Percentiles rank a stretch among this genome's conserved stretches.
Evolutionary conservation across 2,797 vertebrate species (phyloP).

Genomic region (Scomberomorus guttatus): DNA sequence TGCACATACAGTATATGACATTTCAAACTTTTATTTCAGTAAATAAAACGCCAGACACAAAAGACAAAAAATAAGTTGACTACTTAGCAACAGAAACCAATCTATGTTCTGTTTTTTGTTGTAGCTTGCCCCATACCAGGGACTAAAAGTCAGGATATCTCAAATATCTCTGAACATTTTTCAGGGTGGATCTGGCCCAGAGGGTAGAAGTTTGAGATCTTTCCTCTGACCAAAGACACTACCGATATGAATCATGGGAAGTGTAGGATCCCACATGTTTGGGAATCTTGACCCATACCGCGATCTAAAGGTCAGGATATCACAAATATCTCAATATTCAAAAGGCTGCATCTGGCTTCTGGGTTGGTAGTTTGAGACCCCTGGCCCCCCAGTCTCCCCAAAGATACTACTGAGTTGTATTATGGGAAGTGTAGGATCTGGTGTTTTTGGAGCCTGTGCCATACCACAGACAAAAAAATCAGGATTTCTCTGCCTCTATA

Average conservation of each 20-base stretch:
- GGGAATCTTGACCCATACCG: neutral
- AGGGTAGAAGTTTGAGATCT: neutral
- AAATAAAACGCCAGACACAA: neutral
- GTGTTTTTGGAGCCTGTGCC: neutral
- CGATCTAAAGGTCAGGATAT: neutral
- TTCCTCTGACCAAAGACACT: neutral
- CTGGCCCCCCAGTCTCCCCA: neutral
- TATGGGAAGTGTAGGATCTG: neutral
- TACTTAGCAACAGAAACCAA: neutral
- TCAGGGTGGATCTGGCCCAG: no score
- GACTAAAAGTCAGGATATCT: no score
- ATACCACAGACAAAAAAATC: neutral
- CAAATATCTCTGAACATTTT: no score
- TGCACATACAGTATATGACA: neutral
- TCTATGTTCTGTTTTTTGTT: neutral
- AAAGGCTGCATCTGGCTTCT: no score
- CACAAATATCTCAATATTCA: neutral
- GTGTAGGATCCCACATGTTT: neutral
- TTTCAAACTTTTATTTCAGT: neutral
- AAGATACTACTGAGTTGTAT: constrained; percentile 9
- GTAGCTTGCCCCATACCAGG: no score
- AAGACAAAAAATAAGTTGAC: neutral
- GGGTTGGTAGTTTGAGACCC: neutral
- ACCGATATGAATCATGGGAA: neutral
- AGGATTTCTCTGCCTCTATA: neutral